Percentiles rank a stretch among this genome's conserved stretches.
Conservation (phyloP, 2,888 invertebrate genomes). For the Corbicula japonica region DNA sequence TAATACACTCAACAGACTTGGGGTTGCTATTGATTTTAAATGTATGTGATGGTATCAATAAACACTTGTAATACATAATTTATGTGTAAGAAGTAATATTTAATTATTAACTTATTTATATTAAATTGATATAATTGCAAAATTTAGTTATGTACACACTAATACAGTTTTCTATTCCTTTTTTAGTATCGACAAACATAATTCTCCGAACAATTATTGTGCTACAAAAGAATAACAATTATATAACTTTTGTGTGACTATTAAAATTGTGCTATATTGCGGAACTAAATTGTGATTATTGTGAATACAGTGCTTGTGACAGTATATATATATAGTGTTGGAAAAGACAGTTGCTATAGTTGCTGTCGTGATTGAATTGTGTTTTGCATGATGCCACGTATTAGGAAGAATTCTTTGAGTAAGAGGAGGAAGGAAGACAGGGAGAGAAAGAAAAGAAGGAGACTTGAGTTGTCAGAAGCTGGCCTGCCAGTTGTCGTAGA, state of each 20-base stretch:
- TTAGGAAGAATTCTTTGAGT: no score
- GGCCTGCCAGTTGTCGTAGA: background rate
- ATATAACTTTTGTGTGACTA: conserved; percentile 11
- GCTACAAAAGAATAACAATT: conserved; percentile 1
- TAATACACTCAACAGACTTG: background rate
- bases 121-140: no score
- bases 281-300: no score
- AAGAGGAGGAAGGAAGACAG: conserved; percentile 6
- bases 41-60: no score
- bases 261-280: conserved; percentile 11
- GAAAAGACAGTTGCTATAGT: conserved; percentile 9
- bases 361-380: conserved; percentile 3
- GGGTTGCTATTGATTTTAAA: no score
- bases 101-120: no score
- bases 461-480: conserved; percentile 4
- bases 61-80: no score
- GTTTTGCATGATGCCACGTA: background rate
- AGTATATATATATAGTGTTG: background rate
- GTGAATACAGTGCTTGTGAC: no score
- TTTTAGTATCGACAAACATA: conserved; percentile 7
- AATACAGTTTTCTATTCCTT: no score
- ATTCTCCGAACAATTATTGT: conserved; percentile 1
- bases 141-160: background rate
- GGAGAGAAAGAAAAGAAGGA: conserved; percentile 11
- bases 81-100: no score